Evolutionary conservation across 1,140 invertebrate species (phyloP), one percentile per base, ranked within the genome.

Genomic region (Drosophila serrata): DNA sequence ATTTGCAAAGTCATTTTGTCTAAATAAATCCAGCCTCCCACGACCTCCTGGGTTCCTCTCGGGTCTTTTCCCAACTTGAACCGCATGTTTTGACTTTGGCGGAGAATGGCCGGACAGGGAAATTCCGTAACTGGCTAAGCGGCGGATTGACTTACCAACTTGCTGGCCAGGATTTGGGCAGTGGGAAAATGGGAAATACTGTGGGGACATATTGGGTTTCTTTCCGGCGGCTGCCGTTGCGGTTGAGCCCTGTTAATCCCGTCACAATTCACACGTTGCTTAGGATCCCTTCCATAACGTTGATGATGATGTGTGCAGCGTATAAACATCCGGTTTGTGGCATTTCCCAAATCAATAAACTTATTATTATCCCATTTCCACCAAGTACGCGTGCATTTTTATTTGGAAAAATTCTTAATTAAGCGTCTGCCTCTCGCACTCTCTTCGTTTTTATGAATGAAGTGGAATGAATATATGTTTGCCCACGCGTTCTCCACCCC

Each of bases 1-100:
- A 91, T 91, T 91, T 91, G 90, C 82, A 81, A 91, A 91, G 90
- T 91, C 90, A 91, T 91, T 91, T 91, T 91, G 82, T 81, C 81
- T 69, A 91, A 91, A 91, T 91, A 92, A 91, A 91, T 91, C 80
- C 88, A 90, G 82, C 87, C 85, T 81, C 79, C 81, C 61, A 53
- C 4, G 31, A 33, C 27, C 35, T 22, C 27, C 43, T 40, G 19
- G 51, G 67, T 55, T 60, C 29, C 43, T 27, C 35, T 42, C 43
- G 43, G 55, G 59, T 74, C 67, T 84, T 75, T 79, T 78, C 62
- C 77, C 68, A 64, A 49, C 70, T 64, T 75, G 64, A 62, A 65
- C 75, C 73, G 80, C 79, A 81, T 91, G 90, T 91, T 91, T 91
- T 91, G 90, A 91, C 90, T 91, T 91, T 91, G 61, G 24, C 35